Conservation (phyloP, 2,797 vertebrate species). For the Heteromormyrus szaboi region DNA sequence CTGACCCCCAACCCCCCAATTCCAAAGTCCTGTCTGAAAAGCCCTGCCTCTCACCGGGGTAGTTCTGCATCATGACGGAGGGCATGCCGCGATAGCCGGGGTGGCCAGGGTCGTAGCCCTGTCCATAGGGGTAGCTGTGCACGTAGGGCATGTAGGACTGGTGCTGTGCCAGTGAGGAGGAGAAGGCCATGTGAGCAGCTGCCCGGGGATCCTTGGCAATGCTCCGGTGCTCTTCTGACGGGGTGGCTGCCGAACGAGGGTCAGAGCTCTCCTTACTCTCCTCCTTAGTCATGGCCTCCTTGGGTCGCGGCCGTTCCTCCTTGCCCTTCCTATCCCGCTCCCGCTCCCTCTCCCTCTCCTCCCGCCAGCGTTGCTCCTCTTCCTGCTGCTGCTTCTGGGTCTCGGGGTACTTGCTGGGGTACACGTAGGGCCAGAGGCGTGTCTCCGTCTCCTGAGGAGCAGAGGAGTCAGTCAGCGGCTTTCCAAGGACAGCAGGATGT, state of each 20-base stretch:
- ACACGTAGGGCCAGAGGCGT: slow-evolving; percentile 63
- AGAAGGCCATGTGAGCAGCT: slow-evolving; percentile 82
- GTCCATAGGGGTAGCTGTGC: slow-evolving; percentile 91
- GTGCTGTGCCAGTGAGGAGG: slow-evolving; percentile 84
- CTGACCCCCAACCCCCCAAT: background rate
- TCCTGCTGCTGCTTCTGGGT: slow-evolving; percentile 64
- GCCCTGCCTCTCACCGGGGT: slow-evolving; percentile 71
- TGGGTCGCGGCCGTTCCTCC: slow-evolving; percentile 77
- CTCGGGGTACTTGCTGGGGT: slow-evolving; percentile 74
- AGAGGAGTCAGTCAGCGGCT: slow-evolving; percentile 8
- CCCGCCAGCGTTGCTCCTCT: slow-evolving; percentile 74
- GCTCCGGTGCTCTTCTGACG: slow-evolving; percentile 73
- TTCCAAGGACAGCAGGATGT: background rate
- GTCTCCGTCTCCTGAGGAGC: slow-evolving; percentile 63
- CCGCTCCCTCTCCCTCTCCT: slow-evolving; percentile 63
- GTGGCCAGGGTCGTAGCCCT: slow-evolving; percentile 86
- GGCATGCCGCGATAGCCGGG: slow-evolving; percentile 88
- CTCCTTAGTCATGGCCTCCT: slow-evolving; percentile 78
- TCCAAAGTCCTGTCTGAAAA: background rate
- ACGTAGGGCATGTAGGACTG: slow-evolving; percentile 93
- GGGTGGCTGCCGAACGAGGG: slow-evolving; percentile 64
- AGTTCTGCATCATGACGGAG: slow-evolving; percentile 95
- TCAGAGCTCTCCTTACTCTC: slow-evolving; percentile 76
- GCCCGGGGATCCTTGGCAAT: slow-evolving; percentile 82
- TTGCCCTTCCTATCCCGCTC: slow-evolving; percentile 78